Percentiles rank a stretch among this genome's conserved stretches.
Evolutionary conservation across 2,888 invertebrate genomes (phyloP).

Genomic region (Didymodactylos carnosus): DNA sequence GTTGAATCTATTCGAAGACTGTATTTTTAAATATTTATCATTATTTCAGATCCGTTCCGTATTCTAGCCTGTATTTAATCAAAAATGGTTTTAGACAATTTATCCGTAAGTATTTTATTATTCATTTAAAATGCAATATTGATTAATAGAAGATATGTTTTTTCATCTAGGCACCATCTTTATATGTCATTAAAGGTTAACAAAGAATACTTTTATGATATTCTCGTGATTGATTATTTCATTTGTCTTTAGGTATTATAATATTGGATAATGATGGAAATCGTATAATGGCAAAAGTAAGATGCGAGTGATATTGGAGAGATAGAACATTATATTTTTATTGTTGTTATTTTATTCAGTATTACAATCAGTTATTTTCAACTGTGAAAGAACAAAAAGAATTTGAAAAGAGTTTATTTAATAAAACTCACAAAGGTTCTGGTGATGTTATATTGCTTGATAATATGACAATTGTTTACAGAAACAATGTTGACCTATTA

Average conservation of each 20-base stretch:
- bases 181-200: slow-evolving; percentile 84
- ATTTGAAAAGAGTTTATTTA: slow-evolving; percentile 91
- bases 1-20: too few species aligned
- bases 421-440: slow-evolving; percentile 80
- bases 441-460: slow-evolving; percentile 94
- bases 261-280: slow-evolving; percentile 94
- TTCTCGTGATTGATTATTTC: too few species aligned
- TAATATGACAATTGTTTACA: slow-evolving; percentile 85
- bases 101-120: background rate
- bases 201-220: too few species aligned
- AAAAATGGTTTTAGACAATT: background rate
- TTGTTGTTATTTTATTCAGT: slow-evolving; percentile 44
- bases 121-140: background rate
- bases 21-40: too few species aligned
- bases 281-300: slow-evolving; percentile 65
- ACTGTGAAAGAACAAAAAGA: slow-evolving; percentile 80
- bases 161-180: slow-evolving; percentile 49
- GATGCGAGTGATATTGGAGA: background rate
- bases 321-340: background rate
- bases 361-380: slow-evolving; percentile 62
- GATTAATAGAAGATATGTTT: background rate
- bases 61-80: too few species aligned
- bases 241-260: too few species aligned
- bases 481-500: slow-evolving; percentile 87
- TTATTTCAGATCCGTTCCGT: too few species aligned